A percentile compares a stretch with the other conserved stretches of the same genome.
phyloP scores from a whole-genome alignment of 2,113 vertebrate genomes.

The Poeciliopsis retropinna region DNA sequence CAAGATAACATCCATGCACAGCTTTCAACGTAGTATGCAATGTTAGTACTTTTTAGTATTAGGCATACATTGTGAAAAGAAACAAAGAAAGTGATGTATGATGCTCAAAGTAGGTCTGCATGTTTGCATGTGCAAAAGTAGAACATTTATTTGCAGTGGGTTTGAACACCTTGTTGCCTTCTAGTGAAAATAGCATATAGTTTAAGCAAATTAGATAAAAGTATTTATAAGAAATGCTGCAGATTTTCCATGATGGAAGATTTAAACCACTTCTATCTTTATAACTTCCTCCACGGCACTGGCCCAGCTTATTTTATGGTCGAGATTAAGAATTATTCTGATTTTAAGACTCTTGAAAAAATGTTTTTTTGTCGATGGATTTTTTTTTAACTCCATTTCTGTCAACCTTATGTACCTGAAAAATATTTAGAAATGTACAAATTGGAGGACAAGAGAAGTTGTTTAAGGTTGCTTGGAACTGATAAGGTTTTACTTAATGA shows the following conservation, averaged over 20 bases:
- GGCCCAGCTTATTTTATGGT: not conserved
- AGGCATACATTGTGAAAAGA: constrained; percentile 7
- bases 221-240: not conserved
- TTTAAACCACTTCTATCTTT: too few relatives aligned
- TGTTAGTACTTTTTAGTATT: not conserved
- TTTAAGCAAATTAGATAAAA: not conserved
- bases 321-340: not conserved
- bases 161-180: not conserved
- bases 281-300: too few relatives aligned
- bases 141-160: constrained; percentile 21
- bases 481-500: too few relatives aligned
- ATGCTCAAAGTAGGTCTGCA: constrained; percentile 72
- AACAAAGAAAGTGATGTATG: constrained; percentile 51
- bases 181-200: not conserved
- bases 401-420: too few relatives aligned
- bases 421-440: too few relatives aligned
- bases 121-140: constrained; percentile 81
- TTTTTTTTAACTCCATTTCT: too few relatives aligned
- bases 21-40: constrained; percentile 1
- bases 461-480: too few relatives aligned
- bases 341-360: too few relatives aligned
- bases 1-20: constrained; percentile 4
- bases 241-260: too few relatives aligned
- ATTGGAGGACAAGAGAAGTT: too few relatives aligned
- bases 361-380: too few relatives aligned